Evolutionary conservation across 2,888 invertebrate genomes (phyloP).

Genomic region (Brachyptera risi): DNA sequence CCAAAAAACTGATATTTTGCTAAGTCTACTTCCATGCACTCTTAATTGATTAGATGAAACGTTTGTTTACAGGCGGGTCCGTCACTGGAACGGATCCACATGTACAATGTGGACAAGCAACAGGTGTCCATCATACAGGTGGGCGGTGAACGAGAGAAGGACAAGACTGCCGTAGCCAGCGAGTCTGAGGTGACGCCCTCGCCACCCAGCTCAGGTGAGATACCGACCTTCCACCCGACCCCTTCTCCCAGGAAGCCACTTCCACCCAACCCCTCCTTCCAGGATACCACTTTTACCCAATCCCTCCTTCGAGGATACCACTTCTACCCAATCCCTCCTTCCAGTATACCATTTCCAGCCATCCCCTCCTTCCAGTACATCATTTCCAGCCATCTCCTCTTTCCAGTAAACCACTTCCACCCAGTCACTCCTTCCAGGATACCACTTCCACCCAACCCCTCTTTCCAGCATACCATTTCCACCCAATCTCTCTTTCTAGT

Average conservation of each 20-base stretch:
- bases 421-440: too few species aligned
- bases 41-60: neutral
- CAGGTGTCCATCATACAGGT: conserved; percentile 67
- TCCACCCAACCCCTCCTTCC: too few species aligned
- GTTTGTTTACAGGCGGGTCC: conserved; percentile 32
- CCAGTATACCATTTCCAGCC: neutral
- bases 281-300: too few species aligned
- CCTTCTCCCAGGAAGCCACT: neutral
- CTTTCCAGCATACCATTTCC: too few species aligned
- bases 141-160: conserved; percentile 40
- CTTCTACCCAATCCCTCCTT: conserved; percentile 34
- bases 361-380: neutral
- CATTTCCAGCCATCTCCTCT: neutral
- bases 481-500: too few species aligned
- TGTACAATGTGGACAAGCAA: conserved; percentile 70
- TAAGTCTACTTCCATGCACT: too few species aligned
- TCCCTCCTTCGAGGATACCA: too few species aligned
- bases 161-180: conserved; percentile 37
- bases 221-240: conserved; percentile 36
- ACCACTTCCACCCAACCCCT: too few species aligned
- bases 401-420: too few species aligned
- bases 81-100: conserved; percentile 62
- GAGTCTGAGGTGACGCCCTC: conserved; percentile 43
- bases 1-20: too few species aligned
- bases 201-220: conserved; percentile 40